Percentiles rank a stretch among this genome's conserved stretches.
Evolutionary conservation across 2,888 invertebrate genomes (phyloP).

Genomic region (Nomada ruficornis): DNA sequence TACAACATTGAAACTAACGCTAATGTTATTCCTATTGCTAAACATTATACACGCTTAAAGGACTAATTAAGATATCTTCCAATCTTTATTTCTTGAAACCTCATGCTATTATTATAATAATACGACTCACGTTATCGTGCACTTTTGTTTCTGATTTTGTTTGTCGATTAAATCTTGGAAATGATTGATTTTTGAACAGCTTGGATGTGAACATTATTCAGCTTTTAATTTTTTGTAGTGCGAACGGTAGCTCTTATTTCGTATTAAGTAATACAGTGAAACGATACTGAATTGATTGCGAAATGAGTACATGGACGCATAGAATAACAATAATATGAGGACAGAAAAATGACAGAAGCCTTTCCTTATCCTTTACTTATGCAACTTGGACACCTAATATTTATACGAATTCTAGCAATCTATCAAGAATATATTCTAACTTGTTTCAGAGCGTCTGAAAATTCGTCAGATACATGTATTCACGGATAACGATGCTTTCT

Average conservation of each 20-base stretch:
- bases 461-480: background rate
- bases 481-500: background rate
- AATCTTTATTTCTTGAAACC: background rate
- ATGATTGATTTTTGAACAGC: too few species aligned
- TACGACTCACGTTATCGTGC: too few species aligned
- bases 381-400: slow-evolving; percentile 14
- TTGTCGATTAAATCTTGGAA: too few species aligned
- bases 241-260: background rate
- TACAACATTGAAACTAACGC: background rate
- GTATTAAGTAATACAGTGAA: background rate
- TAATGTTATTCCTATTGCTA: slow-evolving; percentile 8
- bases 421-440: slow-evolving; percentile 32
- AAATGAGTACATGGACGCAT: background rate
- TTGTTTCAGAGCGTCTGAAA: background rate
- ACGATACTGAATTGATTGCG: background rate
- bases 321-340: slow-evolving; percentile 4
- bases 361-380: background rate
- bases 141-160: background rate
- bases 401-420: slow-evolving; percentile 31
- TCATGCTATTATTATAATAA: background rate
- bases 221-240: too few species aligned
- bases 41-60: slow-evolving; percentile 14
- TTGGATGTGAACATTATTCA: too few species aligned
- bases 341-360: slow-evolving; percentile 1
- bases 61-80: background rate